A percentile compares a stretch with the other conserved stretches of the same genome.
Evolutionary conservation across 1,140 invertebrate species (phyloP).

Genomic region (Catajapyx aquilonaris): DNA sequence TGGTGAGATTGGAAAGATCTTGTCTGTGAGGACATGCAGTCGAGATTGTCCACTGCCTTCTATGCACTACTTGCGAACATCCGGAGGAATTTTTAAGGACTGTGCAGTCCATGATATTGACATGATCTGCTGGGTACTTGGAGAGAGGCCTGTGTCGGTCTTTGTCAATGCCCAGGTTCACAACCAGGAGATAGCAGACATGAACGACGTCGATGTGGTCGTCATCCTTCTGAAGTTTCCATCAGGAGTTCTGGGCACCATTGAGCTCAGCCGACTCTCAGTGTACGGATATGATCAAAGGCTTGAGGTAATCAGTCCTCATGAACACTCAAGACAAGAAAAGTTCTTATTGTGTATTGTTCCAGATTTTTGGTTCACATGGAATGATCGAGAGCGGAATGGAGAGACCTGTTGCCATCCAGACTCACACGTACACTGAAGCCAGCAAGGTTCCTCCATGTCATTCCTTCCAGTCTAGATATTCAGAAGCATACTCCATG

Average conservation of each 20-base stretch:
- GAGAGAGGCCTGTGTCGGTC: constrained; percentile 32
- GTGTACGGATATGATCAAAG: constrained; percentile 47
- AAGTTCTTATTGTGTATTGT: no score
- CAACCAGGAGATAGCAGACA: constrained; percentile 32
- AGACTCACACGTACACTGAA: no score
- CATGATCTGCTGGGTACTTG: constrained; percentile 33
- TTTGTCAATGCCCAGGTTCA: constrained; percentile 28
- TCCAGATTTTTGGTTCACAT: no score
- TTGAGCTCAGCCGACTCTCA: constrained; percentile 39
- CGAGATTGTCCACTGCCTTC: background rate
- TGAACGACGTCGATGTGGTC: constrained; percentile 42
- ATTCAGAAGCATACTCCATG: no score
- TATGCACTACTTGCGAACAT: background rate
- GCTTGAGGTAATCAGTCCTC: constrained; percentile 38
- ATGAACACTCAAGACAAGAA: no score
- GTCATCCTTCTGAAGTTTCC: constrained; percentile 34
- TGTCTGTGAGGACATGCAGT: background rate
- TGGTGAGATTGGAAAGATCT: background rate
- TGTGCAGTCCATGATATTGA: constrained; percentile 52
- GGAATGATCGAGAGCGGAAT: no score
- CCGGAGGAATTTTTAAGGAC: constrained; percentile 47
- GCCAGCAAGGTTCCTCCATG: no score
- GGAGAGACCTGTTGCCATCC: no score
- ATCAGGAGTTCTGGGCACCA: constrained; percentile 34
- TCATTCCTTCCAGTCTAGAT: no score